phyloP scores from a whole-genome alignment of 2,797 vertebrate genomes.

The Parotocinclus haroldoi region DNA sequence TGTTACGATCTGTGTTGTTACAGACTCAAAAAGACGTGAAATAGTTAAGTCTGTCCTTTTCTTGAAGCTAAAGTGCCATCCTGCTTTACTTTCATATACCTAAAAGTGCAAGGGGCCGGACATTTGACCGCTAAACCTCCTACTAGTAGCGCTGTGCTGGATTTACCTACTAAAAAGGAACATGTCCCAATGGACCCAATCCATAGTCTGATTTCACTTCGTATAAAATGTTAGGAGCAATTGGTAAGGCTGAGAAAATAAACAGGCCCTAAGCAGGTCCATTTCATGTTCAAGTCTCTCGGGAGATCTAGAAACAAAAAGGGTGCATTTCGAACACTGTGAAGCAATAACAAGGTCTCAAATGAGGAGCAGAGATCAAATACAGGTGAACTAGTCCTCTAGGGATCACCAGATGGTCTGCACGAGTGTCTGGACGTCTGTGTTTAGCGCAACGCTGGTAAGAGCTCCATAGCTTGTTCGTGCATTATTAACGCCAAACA shows the following conservation, averaged over 20 bases:
- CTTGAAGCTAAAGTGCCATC: too few species aligned
- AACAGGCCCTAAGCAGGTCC: conserved; percentile 62
- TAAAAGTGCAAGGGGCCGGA: too few species aligned
- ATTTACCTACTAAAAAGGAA: too few species aligned
- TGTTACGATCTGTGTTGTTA: too few species aligned
- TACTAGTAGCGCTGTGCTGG: too few species aligned
- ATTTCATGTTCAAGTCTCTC: conserved; percentile 72
- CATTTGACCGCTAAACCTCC: too few species aligned
- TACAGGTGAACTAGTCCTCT: conserved; percentile 58
- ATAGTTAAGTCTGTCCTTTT: too few species aligned
- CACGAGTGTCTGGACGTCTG: conserved; percentile 47
- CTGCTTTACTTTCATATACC: too few species aligned
- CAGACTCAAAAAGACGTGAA: too few species aligned
- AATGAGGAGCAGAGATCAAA: conserved; percentile 39
- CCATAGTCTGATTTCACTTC: neutral
- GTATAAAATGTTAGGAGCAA: conserved; percentile 37
- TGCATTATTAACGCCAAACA: conserved; percentile 63
- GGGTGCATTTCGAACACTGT: conserved; percentile 57
- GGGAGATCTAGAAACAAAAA: conserved; percentile 55
- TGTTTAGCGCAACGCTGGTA: conserved; percentile 67
- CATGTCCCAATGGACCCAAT: neutral
- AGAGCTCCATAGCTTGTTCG: conserved; percentile 52
- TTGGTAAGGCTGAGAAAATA: neutral
- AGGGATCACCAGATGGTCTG: conserved; percentile 59
- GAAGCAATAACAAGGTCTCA: conserved; percentile 68